phyloP scores from a whole-genome alignment of 2,888 invertebrate genomes.

The Drosophila multiciliata region DNA sequence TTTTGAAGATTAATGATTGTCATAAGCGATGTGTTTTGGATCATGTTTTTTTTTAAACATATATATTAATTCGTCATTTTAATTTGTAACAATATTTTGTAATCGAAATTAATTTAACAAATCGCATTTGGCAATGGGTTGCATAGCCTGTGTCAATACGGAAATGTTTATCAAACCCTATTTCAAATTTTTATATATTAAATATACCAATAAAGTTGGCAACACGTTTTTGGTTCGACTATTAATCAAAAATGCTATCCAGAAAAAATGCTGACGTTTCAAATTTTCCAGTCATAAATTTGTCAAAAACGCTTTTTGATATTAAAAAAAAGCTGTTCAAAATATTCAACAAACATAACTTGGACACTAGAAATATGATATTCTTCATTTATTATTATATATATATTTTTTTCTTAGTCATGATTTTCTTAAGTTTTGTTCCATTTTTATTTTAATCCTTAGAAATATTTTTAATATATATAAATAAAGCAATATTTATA shows the following conservation, averaged over 20 bases:
- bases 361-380: not conserved
- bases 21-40: not conserved
- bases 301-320: not conserved
- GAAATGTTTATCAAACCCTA: too few species aligned
- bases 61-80: not conserved
- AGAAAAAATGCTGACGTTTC: too few species aligned
- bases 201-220: too few species aligned
- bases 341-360: not conserved
- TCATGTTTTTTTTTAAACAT: accelerated
- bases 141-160: too few species aligned
- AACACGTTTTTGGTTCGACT: too few species aligned
- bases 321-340: not conserved
- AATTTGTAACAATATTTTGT: not conserved
- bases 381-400: too few species aligned
- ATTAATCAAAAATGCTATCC: not conserved
- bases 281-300: not conserved
- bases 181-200: too few species aligned
- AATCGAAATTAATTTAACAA: not conserved
- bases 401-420: too few species aligned
- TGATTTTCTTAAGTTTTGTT: too few species aligned
- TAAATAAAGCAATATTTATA: not conserved
- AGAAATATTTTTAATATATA: too few species aligned
- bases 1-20: not conserved
- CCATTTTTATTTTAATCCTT: too few species aligned
- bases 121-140: too few species aligned